phyloP scores from a whole-genome alignment of 1,140 invertebrate species.

The Heliconius congener region DNA sequence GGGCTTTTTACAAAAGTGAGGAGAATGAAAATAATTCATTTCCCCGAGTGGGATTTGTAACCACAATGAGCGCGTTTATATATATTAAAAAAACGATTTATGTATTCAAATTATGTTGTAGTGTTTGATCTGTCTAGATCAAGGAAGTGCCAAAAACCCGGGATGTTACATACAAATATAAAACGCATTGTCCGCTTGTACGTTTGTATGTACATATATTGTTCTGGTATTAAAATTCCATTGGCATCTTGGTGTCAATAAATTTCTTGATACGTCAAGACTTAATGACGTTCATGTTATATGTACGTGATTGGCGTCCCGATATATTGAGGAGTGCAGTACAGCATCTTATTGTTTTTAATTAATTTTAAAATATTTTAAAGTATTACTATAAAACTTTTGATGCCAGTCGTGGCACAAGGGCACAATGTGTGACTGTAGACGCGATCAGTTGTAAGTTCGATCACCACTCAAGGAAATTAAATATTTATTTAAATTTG shows the following conservation, averaged over 20 bases:
- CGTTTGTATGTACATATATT: neutral
- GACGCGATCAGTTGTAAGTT: too few species aligned
- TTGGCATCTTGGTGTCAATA: slow-evolving; percentile 28
- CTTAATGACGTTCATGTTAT: slow-evolving; percentile 21
- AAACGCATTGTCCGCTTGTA: neutral
- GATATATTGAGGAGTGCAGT: neutral
- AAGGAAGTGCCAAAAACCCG: slow-evolving; percentile 24
- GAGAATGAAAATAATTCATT: too few species aligned
- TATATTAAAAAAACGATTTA: neutral
- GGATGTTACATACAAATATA: neutral
- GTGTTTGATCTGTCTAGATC: neutral
- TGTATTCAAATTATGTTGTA: neutral
- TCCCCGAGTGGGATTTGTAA: too few species aligned
- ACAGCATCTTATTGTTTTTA: neutral
- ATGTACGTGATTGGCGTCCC: neutral
- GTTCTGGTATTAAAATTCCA: slow-evolving; percentile 22
- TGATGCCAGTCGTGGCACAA: neutral
- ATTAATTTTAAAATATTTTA: slow-evolving; percentile 16
- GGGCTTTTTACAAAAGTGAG: too few species aligned
- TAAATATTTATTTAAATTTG: too few species aligned
- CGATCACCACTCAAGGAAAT: too few species aligned
- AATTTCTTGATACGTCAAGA: slow-evolving; percentile 26
- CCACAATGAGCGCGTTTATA: too few species aligned
- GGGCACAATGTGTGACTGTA: too few species aligned
- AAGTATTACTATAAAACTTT: neutral